These are phyloP conservation scores for Geopemphigus sp. DNA, from an alignment of 1,140 invertebrate genomes.

Conservation along the genomic window DNA sequence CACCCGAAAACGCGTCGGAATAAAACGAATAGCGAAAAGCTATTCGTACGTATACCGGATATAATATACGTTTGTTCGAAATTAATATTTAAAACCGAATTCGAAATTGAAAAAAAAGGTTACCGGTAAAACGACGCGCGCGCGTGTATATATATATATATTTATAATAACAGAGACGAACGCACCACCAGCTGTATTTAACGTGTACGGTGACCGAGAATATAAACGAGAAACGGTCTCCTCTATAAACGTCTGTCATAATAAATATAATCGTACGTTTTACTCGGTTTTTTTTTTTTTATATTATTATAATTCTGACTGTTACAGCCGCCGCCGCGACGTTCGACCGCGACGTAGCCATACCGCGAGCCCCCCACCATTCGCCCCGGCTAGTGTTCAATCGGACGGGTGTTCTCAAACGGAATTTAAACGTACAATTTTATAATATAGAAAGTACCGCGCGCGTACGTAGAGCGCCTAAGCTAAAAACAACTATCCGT, in stretches of 20 bases:
- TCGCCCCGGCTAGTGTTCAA: conserved; percentile 6
- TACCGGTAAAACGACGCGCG: neutral
- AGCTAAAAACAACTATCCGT: conserved; percentile 28
- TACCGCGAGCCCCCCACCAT: no score
- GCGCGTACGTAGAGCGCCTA: neutral
- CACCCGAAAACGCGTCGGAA: no score
- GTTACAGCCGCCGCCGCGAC: neutral
- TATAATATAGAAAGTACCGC: neutral
- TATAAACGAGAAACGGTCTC: conserved; percentile 11
- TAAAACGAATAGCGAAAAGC: no score
- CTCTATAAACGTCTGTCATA: conserved; percentile 29
- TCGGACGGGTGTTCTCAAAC: conserved; percentile 12
- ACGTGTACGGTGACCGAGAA: conserved; percentile 16
- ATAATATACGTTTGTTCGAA: no score
- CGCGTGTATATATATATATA: conserved; percentile 1
- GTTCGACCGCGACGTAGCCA: no score
- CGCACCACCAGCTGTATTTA: conserved; percentile 2
- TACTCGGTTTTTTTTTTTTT: no score
- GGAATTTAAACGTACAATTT: conserved; percentile 31
- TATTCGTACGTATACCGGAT: no score
- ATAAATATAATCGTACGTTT: conserved; percentile 18
- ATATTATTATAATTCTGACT: conserved; percentile 28
- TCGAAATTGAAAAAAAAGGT: neutral
- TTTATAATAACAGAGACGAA: conserved; percentile 22
- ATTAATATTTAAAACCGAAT: conserved; percentile 14